Conservation (phyloP, 2,113 vertebrate species). For the Rafetus swinhoei region DNA sequence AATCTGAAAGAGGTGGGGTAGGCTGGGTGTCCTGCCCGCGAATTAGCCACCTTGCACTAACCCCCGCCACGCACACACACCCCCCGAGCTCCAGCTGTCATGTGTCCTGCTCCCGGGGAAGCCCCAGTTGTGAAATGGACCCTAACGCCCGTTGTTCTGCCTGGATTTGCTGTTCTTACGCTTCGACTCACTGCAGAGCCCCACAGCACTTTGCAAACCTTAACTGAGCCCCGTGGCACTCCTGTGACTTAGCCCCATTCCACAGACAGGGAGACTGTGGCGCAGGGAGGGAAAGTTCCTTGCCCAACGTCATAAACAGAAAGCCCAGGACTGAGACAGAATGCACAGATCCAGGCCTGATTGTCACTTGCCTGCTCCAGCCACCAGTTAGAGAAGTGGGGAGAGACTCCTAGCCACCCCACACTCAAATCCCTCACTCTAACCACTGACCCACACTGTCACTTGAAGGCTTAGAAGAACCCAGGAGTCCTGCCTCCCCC, state of each 20-base stretch:
- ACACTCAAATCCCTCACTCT: too few species aligned
- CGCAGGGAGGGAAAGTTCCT: not conserved
- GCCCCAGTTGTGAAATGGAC: not conserved
- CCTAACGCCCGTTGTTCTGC: not conserved
- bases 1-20: too few species aligned
- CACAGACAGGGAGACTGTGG: not conserved
- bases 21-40: too few species aligned
- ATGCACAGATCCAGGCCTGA: not conserved
- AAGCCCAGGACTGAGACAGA: not conserved
- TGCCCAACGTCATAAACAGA: not conserved
- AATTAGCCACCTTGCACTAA: not conserved
- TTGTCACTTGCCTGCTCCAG: not conserved
- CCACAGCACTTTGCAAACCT: not conserved
- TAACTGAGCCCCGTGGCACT: not conserved
- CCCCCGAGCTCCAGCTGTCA: too few species aligned
- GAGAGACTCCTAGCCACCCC: not conserved
- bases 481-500: not conserved
- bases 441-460: not conserved
- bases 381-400: not conserved
- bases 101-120: not conserved
- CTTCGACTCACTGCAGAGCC: not conserved
- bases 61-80: too few species aligned
- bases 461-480: not conserved
- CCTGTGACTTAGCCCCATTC: not conserved
- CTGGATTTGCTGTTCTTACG: accelerated